Evolutionary conservation across 2,888 invertebrate genomes (phyloP).

Genomic region (Clivina fossor): DNA sequence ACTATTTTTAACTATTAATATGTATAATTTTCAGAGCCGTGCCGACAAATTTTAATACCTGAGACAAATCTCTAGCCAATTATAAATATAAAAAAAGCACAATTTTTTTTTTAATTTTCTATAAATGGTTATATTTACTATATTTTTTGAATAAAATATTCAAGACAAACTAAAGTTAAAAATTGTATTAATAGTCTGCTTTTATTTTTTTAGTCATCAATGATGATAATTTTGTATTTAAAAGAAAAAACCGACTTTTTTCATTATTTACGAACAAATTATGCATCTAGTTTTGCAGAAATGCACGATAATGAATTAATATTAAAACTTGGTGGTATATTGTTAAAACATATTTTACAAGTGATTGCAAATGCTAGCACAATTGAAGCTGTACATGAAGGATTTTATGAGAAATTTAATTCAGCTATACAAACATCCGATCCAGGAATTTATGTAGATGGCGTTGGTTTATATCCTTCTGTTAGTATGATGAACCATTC

Average conservation of each 20-base stretch:
- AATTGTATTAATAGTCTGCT: too few species aligned
- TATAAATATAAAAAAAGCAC: too few species aligned
- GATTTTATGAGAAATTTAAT: slow-evolving; percentile 38
- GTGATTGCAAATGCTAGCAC: slow-evolving; percentile 30
- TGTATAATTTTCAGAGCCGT: too few species aligned
- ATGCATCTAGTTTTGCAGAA: slow-evolving; percentile 53
- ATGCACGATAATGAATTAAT: slow-evolving; percentile 48
- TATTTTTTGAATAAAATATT: too few species aligned
- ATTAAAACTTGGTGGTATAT: slow-evolving; percentile 60
- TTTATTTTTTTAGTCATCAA: slow-evolving; percentile 60
- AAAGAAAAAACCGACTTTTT: slow-evolving; percentile 67
- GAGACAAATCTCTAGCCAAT: too few species aligned
- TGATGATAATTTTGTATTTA: slow-evolving; percentile 67
- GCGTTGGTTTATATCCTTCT: slow-evolving; percentile 83
- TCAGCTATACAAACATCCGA: slow-evolving; percentile 46
- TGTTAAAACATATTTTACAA: slow-evolving; percentile 62
- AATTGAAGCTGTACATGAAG: slow-evolving; percentile 42
- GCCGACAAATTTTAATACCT: too few species aligned
- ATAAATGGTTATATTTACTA: too few species aligned
- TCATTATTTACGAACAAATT: slow-evolving; percentile 54
- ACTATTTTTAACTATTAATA: neutral
- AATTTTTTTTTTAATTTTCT: too few species aligned
- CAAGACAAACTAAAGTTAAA: too few species aligned
- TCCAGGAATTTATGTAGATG: slow-evolving; percentile 55
- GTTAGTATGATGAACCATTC: slow-evolving; percentile 93